Evolutionary conservation across 2,113 vertebrate genomes (phyloP), one percentile per base, ranked within the genome.

Genomic region (Heteronetta atricapilla): DNA sequence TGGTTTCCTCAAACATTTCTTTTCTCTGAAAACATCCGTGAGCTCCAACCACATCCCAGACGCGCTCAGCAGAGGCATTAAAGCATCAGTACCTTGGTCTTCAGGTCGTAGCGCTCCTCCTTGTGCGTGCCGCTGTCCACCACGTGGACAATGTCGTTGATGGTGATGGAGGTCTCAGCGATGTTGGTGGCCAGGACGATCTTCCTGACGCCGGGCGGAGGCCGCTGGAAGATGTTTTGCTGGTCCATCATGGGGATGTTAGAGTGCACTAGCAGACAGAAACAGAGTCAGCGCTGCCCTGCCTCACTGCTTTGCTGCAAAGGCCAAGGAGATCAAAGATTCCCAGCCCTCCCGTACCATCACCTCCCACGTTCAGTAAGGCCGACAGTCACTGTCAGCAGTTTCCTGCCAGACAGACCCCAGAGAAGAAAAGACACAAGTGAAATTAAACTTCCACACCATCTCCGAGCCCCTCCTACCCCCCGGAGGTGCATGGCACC

Each of bases 141-240:
- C 73, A 99, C 99, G 1, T 99, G 99, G n/a, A 99, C 99, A 0
- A 99, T 99, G 95, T 99, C 99, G 1, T 99, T 98, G 82, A 99
- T 98, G 26, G 99, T 99, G 97, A 99, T 98, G 66, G 99, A 99
- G 10, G 99, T 99, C 97, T 99, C 99, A 0, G 99, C 99, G 1
- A 99, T 99, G 95, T 99, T 99, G 78, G 99, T 99, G 75, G 99
- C 98, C 80, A 99, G 96, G 53, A 99, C 99, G 0, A 99, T 99
- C 97, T 99, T 99, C 74, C 99, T 98, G 88, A 98, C 97, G 0
- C 98, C 98, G 0, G 94, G 93, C 0, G 97, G 98, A 25, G 99
- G 98, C 85, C 95, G 98, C 95, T 99, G 98, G 96, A 99, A 99
- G 86, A 99, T 99, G 59, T 94, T 95, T 96, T 99, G 99, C 97